Evolutionary conservation across 1,140 invertebrate species (phyloP).

Genomic region (Chrysomallon squamiferum): DNA sequence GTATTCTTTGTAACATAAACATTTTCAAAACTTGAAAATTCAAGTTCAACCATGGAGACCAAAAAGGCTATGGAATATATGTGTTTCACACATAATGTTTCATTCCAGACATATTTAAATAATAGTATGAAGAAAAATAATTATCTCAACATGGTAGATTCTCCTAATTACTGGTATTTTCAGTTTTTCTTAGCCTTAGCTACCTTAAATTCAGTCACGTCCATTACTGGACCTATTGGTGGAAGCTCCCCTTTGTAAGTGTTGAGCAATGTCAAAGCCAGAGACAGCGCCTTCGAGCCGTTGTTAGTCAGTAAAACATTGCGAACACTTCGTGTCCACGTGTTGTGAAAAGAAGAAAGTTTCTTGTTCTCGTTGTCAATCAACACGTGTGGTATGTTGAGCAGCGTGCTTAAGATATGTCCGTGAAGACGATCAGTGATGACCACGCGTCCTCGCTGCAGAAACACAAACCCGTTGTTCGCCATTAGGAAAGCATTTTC

Average conservation of each 20-base stretch:
- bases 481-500: slow-evolving; percentile 15
- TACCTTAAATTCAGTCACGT: too few relatives aligned
- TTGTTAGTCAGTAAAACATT: slow-evolving; percentile 12
- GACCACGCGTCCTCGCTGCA: slow-evolving; percentile 28
- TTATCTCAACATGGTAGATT: too few relatives aligned
- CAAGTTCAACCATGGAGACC: too few relatives aligned
- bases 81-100: too few relatives aligned
- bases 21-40: too few relatives aligned
- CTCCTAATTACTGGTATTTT: too few relatives aligned
- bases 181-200: too few relatives aligned
- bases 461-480: slow-evolving; percentile 15
- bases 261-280: slow-evolving; percentile 12
- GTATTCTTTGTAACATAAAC: too few relatives aligned
- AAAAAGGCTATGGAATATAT: too few relatives aligned
- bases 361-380: slow-evolving; percentile 30
- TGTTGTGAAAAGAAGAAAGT: slow-evolving; percentile 25
- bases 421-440: slow-evolving; percentile 37
- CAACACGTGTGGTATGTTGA: slow-evolving; percentile 36
- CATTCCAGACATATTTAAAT: too few relatives aligned
- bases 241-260: slow-evolving; percentile 9
- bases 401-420: slow-evolving; percentile 29
- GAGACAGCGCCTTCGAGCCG: slow-evolving; percentile 1
- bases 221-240: slow-evolving; percentile 1
- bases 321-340: slow-evolving; percentile 27
- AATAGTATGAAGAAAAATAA: too few relatives aligned